phyloP scores from a whole-genome alignment of 2,797 vertebrate species.

The Podarcis siculus region DNA sequence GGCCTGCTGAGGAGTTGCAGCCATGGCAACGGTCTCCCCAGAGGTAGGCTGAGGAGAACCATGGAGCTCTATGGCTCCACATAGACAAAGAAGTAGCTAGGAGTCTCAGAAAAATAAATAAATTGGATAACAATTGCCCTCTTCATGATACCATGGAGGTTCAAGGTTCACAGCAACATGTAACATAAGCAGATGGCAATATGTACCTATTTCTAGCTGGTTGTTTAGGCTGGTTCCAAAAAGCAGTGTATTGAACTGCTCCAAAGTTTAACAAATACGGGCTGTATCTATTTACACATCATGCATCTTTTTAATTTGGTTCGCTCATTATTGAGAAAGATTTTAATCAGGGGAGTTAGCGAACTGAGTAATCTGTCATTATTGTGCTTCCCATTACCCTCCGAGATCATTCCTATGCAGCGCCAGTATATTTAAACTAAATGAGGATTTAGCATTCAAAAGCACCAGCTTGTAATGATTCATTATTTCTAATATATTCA shows the following conservation, averaged over 20 bases:
- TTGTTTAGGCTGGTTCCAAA: slow-evolving; percentile 16
- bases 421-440: slow-evolving; percentile 71
- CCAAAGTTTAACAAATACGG: slow-evolving; percentile 50
- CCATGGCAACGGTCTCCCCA: background rate
- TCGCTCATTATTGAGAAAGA: slow-evolving; percentile 69
- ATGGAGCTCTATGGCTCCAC: background rate
- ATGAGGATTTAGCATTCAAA: slow-evolving; percentile 73
- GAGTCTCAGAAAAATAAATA: too few relatives aligned
- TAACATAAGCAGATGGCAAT: background rate
- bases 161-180: background rate
- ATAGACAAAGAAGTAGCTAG: background rate
- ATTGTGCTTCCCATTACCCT: slow-evolving; percentile 73
- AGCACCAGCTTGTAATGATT: slow-evolving; percentile 69
- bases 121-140: background rate
- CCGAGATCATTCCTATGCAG: slow-evolving; percentile 60
- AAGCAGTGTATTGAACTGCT: slow-evolving; percentile 43
- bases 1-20: background rate
- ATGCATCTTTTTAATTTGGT: slow-evolving; percentile 59
- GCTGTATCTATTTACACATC: slow-evolving; percentile 55
- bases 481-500: slow-evolving; percentile 76
- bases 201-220: background rate
- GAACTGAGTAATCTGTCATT: slow-evolving; percentile 76
- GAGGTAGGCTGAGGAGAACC: background rate
- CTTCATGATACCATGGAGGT: background rate
- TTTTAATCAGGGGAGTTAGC: slow-evolving; percentile 75